Evolutionary conservation across 2,888 invertebrate species (phyloP), one percentile per base, ranked within the genome.

Genomic region (Ophion obscuratus): DNA sequence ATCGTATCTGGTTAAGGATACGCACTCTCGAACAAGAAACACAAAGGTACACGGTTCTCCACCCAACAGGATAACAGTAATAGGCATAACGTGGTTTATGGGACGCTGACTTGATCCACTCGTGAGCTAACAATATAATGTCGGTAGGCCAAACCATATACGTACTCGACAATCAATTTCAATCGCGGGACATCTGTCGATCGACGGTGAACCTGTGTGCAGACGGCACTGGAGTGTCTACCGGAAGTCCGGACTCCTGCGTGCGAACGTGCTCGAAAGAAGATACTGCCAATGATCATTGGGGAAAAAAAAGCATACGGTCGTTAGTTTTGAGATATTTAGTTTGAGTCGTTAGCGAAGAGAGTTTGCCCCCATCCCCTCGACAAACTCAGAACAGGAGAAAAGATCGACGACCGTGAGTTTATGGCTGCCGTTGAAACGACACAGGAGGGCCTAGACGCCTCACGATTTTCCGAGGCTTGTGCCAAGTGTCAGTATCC

Each of bases 401-500:
- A 40, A 40, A 40, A 40, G 40, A 40, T 40, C 40, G 40, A 40
- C 7, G 40, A 1, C 6, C 40, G 40, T 40, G 40, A 40, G 40
- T 40, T 40, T 40, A 40, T 53, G 14, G 53, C 53, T 53, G 17
- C 3, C 17, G 17, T 53, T 53, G 17, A 53, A 53, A 17, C 14
- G 5, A 53, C 53, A 17, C 53, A 47, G 11, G 47, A 47, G 47
- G 17, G 40, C 9, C 40, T 53, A 17, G 59, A 57, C 36, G 40
- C 36, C 27, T 36, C 71, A 47, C 47, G 11, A 66, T 66, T 47
- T 66, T 2, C 20, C 9, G 57, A 40, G 66, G 36, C 27, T 64
- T 76, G n/a, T 36, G 57, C 24, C 27, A 53, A 57, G 9, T 67
- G 53, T 77, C 40, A 36, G 27, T 77, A 17, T 57, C 20, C 36